A percentile compares a stretch with the other conserved stretches of the same genome.
Evolutionary conservation across 2,888 invertebrate genomes (phyloP).

Genomic region (Tenthredo mesomela): DNA sequence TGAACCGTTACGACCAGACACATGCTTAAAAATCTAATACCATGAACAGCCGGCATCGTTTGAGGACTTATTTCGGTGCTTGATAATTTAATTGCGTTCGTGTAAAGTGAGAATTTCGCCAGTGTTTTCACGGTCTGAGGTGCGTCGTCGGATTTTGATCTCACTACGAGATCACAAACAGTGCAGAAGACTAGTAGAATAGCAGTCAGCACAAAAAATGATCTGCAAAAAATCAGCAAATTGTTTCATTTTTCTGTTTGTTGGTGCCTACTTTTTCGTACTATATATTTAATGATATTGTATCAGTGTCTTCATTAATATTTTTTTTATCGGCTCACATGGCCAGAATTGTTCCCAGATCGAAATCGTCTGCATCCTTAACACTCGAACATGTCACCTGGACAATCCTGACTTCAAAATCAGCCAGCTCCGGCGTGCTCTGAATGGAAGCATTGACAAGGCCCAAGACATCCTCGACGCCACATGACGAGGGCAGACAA

Average conservation of each 20-base stretch:
- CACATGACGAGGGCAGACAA: conserved; percentile 77
- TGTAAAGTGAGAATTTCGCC: conserved; percentile 75
- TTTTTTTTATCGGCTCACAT: conserved; percentile 20
- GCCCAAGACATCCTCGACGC: conserved; percentile 66
- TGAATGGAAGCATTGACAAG: conserved; percentile 53
- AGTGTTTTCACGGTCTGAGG: conserved; percentile 55
- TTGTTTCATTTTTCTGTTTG: not conserved
- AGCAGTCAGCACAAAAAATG: conserved; percentile 59
- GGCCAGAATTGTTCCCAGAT: conserved; percentile 11
- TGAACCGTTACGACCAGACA: conserved; percentile 79
- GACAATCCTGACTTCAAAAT: not conserved
- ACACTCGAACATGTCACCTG: conserved; percentile 32
- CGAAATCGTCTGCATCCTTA: not conserved
- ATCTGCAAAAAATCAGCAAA: conserved; percentile 58
- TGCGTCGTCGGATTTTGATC: not conserved
- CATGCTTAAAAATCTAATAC: conserved; percentile 79
- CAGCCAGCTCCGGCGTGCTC: not conserved
- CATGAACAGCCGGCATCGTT: conserved; percentile 77
- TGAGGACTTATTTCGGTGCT: conserved; percentile 64
- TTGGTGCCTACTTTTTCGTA: not conserved
- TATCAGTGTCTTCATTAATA: not conserved
- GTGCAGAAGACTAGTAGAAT: conserved; percentile 63
- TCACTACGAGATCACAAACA: conserved; percentile 58
- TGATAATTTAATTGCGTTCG: conserved; percentile 74
- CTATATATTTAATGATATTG: not conserved